Evolutionary conservation across 1,140 invertebrate species (phyloP).

Genomic region (Drosophila parabipectinata): DNA sequence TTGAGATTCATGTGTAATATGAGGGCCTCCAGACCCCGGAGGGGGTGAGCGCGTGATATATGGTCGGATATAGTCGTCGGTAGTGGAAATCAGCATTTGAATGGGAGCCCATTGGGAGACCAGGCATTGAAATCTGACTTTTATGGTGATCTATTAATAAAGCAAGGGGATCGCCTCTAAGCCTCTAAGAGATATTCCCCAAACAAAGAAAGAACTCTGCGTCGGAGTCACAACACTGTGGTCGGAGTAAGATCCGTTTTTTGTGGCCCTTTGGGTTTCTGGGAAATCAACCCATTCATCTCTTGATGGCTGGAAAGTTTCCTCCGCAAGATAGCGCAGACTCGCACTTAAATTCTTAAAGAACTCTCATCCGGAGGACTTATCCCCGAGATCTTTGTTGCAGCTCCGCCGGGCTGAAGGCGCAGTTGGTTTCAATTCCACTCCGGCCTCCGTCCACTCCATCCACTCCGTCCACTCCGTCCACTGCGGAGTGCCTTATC

Average conservation of each 20-base stretch:
- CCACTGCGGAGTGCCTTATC: constrained; percentile 9
- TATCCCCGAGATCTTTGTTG: constrained; percentile 25
- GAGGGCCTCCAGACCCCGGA: constrained; percentile 20
- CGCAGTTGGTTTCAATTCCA: constrained; percentile 40
- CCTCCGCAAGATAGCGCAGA: neutral
- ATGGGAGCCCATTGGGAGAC: constrained; percentile 35
- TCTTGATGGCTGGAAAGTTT: neutral
- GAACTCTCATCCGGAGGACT: constrained; percentile 16
- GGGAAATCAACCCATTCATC: constrained; percentile 20
- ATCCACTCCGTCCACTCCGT: constrained; percentile 4
- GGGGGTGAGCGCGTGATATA: constrained; percentile 39
- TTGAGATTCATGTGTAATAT: constrained; percentile 19
- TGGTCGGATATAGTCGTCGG: constrained; percentile 35
- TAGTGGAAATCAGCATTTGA: constrained; percentile 68
- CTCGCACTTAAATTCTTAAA: constrained; percentile 18
- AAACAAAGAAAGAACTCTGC: constrained; percentile 1
- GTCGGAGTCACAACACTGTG: constrained; percentile 34
- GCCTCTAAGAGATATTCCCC: constrained; percentile 21
- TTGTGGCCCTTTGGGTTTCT: constrained; percentile 13
- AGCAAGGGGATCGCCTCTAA: constrained; percentile 41
- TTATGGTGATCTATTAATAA: constrained; percentile 80
- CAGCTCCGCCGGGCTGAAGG: constrained; percentile 16
- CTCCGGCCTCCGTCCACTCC: constrained; percentile 7
- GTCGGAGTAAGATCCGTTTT: constrained; percentile 19
- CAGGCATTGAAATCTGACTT: constrained; percentile 64